Evolutionary conservation across 2,888 invertebrate genomes (phyloP), one percentile per base, ranked within the genome.

Genomic region (Sthenelais limicola): DNA sequence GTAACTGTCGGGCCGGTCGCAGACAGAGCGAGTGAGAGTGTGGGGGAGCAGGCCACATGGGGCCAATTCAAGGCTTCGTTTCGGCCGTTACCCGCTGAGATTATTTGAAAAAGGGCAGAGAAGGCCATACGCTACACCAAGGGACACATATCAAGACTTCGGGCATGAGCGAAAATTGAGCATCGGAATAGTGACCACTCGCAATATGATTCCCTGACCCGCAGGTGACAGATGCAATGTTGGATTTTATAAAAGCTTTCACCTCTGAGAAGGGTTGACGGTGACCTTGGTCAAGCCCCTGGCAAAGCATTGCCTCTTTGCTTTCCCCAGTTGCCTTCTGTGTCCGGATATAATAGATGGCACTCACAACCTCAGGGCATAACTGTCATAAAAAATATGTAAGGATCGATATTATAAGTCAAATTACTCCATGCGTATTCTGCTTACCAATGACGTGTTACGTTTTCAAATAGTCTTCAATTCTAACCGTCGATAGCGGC

Each of bases 141-240:
- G 15, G 21, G 56, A 32, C 56, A 56, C 56, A 56, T 56, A 56
- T 56, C 56, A 56, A 33, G 33, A 32, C 32, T 56, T 56, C 21
- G 56, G 33, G 56, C 56, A 56, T 56, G 56, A 56, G 56, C 56
- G 56, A 56, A 56, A 56, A 56, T 56, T 56, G 56, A 56, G 32
- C 56, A 56, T 33, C 30, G 21, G 56, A 15, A 18, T 33, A 56
- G 33, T 33, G 30, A 56, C 32, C 56, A 56, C 18, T n/a, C 15
- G 30, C 56, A 56, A 56, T 56, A 56, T 56, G 56, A 24, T 12
- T 33, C 30, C 32, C 2, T 21, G 56, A 43, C 56, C 56, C 32
- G 30, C 30, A 15, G 32, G 56, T n/a, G n/a, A n/a, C n/a, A n/a
- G n/a, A n/a, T n/a, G n/a, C n/a, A n/a, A n/a, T n/a, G n/a, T n/a